These are phyloP conservation scores for Anarsia innoxiella DNA, from an alignment of 2,888 invertebrate species.

Conservation along the genomic window DNA sequence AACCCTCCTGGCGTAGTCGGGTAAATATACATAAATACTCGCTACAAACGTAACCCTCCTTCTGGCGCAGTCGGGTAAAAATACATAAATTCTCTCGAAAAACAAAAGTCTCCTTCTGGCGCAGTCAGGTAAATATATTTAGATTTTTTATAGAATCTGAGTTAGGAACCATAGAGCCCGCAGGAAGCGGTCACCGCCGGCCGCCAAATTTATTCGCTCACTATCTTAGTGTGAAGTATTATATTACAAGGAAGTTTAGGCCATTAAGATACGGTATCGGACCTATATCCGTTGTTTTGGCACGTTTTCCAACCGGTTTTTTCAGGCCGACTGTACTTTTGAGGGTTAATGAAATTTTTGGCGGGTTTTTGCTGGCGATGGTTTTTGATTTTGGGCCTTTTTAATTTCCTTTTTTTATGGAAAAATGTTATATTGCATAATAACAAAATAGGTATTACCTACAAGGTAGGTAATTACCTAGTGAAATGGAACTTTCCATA, in stretches of 20 bases:
- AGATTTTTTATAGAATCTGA: no score
- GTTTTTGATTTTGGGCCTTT: neutral
- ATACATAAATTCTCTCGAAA: no score
- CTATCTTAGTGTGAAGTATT: constrained; percentile 37
- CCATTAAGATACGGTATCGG: constrained; percentile 49
- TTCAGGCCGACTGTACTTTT: constrained; percentile 20
- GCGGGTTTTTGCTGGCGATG: neutral
- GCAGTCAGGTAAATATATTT: no score
- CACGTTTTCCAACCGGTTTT: constrained; percentile 20
- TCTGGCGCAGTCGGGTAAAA: no score
- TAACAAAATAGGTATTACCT: no score
- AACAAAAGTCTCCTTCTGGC: no score
- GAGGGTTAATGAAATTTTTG: neutral
- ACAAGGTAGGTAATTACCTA: no score
- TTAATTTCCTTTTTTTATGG: neutral
- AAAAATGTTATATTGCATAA: neutral
- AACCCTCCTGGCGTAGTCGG: no score
- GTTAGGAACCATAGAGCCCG: constrained; percentile 15
- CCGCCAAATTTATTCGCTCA: constrained; percentile 47
- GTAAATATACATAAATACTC: no score
- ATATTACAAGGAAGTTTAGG: constrained; percentile 46
- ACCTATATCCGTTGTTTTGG: constrained; percentile 41
- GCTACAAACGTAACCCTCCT: no score
- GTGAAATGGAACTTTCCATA: no score
- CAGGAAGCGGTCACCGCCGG: constrained; percentile 51